These are phyloP conservation scores for Anguilla megastoma DNA, from an alignment of 2,797 vertebrate genomes.

Conservation along the genomic window DNA sequence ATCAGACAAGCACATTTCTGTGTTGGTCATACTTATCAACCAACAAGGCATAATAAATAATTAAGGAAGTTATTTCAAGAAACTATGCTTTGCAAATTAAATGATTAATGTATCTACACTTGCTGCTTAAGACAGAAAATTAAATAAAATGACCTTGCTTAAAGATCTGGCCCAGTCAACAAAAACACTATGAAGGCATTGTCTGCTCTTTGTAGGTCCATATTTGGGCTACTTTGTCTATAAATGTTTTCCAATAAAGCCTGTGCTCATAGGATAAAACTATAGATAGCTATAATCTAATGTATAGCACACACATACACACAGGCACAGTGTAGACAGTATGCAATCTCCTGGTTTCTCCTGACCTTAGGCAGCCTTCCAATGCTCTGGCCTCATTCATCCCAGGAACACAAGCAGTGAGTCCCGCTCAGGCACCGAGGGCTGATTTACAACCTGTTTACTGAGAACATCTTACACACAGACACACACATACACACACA, in stretches of 20 bases:
- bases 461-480: background rate
- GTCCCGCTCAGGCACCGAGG: slow-evolving; percentile 2
- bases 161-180: background rate
- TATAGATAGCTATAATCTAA: background rate
- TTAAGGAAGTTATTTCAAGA: background rate
- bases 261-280: background rate
- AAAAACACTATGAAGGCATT: background rate
- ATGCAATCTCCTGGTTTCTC: slow-evolving; percentile 8
- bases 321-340: background rate
- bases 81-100: background rate
- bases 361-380: slow-evolving; percentile 29
- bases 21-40: background rate
- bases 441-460: slow-evolving; percentile 10
- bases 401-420: slow-evolving; percentile 7
- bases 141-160: background rate
- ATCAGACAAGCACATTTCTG: background rate
- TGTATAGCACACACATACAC: background rate
- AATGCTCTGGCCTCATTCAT: slow-evolving; percentile 26
- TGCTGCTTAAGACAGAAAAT: background rate
- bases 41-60: background rate
- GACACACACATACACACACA: slow-evolving; percentile 29
- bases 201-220: background rate
- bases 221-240: background rate
- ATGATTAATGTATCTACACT: background rate
- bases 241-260: background rate